Base-by-base conservation (phyloP, 2,888 invertebrate genomes). In the Brassicogethes aeneus region DNA sequence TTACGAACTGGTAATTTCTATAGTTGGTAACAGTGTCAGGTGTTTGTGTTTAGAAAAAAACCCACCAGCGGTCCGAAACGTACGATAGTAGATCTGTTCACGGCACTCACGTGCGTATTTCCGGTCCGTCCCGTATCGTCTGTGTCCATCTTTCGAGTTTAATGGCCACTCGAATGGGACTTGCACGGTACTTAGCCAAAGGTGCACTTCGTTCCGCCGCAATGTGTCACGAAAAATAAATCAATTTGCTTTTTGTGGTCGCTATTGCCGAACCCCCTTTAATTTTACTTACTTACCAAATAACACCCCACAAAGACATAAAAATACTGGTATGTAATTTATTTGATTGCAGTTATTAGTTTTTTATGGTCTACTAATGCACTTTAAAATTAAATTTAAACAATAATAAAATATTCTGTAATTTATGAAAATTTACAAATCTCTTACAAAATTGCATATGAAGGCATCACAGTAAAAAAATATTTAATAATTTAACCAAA, bases 71-170 rank as follows among this genome's bases (percentile, higher is more conserved):
- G 32, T 32, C 23, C 23, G 23, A 23, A 23, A 23, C 23, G 10
- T 7, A 5, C 10, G 32, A 32, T 32, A 32, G 13, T 5, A 5
- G 12, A 32, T 32, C 32, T 32, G 8, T 32, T 32, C 32, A 32
- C 32, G 32, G 32, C 32, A 32, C 12, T 32, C 12, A 32, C 10
- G 32, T 32, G 32, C 32, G 32, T 32, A 32, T 32, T 32, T 32
- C 32, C 32, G 32, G 32, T 32, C 13, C n/a, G 23, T 5, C 23
- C 23, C 23, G 23, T 23, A 23, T 23, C 23, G 23, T 23, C 23
- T 7, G 5, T 23, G 23, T 23, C 23, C 23, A 23, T 23, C 23
- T 23, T 10, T 23, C 23, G n/a, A n/a, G n/a, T 10, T 23, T 23
- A 23, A 23, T 23, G 23, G 23, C 23, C 23, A 23, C 23, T 23